Evolutionary conservation across 2,888 invertebrate genomes (phyloP), one percentile per base, ranked within the genome.

Genomic region (Agonopterix arenella): DNA sequence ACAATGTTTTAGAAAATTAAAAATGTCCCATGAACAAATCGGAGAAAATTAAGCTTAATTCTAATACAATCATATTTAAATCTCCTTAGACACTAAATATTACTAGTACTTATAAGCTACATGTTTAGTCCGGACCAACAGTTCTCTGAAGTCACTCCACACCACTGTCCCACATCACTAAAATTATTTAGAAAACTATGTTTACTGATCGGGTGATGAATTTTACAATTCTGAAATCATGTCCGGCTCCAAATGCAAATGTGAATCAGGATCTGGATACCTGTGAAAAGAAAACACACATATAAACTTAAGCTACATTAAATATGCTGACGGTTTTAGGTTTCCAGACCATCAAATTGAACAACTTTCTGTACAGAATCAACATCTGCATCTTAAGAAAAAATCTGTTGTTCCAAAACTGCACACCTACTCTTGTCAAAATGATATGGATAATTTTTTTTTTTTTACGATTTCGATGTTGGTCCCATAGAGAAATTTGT

Each of bases 1-100:
- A 67, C 64, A 64, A 74, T 70, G 60, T 67, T 68, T 60, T 75
- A 64, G 61, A 70, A 73, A 76, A 82, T 75, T 76, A 73, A 75
- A 70, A 67, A 76, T 76, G 72, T 77, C 68, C 73, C 73, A 72
- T 70, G 61, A 75, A 74, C 74, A 70, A 82, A 28, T 77, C 75
- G 57, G 68, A 70, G 73, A 73, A 79, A 80, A 76, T 76, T 72
- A 76, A 77, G 73, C 82, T 86, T 84, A 85, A 76, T 73, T 76
- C 83, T 85, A 76, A 69, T 76, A 81, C 80, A 82, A 79, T 83
- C 76, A 80, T 84, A 80, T 79, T 74, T 76, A 78, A 83, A 81
- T 85, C 80, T 86, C 72, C 85, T 86, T 86, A 88, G 28, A 53
- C 51, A 58, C 77, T 84, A 82, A 68, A 69, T 77, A 79, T 73